Percentiles rank a stretch among this genome's conserved stretches.
phyloP scores from a whole-genome alignment of 2,113 vertebrate genomes.

The Tapirus terrestris region DNA sequence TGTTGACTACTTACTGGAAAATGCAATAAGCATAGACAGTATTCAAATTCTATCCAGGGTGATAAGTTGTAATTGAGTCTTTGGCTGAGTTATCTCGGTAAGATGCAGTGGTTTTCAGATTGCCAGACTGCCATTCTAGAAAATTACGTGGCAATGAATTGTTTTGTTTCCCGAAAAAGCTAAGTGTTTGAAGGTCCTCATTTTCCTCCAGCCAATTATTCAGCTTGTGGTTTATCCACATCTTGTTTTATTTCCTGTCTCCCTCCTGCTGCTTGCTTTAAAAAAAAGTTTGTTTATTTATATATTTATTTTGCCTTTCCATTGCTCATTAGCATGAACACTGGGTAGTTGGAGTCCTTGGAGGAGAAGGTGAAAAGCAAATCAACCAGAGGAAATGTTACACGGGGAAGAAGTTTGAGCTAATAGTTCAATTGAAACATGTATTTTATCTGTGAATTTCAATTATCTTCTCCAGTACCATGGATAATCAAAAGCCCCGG shows the following conservation, averaged over 20 bases:
- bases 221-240: conserved; percentile 42
- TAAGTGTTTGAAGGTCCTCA: conserved; percentile 34
- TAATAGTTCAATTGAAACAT: conserved; percentile 10
- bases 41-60: conserved; percentile 47
- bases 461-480: neutral
- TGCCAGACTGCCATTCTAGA: neutral
- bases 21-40: neutral
- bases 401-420: conserved; percentile 9
- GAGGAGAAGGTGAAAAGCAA: conserved; percentile 50
- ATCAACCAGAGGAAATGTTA: conserved; percentile 21
- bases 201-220: conserved; percentile 52
- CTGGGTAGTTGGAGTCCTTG: neutral
- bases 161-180: conserved; percentile 57
- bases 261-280: conserved; percentile 24
- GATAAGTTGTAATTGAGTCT: conserved; percentile 47
- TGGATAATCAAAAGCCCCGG: neutral
- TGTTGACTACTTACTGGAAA: conserved; percentile 26
- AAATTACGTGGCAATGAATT: conserved; percentile 10
- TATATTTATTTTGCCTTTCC: neutral
- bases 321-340: neutral
- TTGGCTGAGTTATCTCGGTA: neutral
- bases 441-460: conserved; percentile 47
- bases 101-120: conserved; percentile 18
- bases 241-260: neutral
- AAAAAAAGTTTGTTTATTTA: neutral